These are phyloP conservation scores for Chloroceryle amazona DNA, from an alignment of 2,797 vertebrate genomes.

Conservation along the genomic window DNA sequence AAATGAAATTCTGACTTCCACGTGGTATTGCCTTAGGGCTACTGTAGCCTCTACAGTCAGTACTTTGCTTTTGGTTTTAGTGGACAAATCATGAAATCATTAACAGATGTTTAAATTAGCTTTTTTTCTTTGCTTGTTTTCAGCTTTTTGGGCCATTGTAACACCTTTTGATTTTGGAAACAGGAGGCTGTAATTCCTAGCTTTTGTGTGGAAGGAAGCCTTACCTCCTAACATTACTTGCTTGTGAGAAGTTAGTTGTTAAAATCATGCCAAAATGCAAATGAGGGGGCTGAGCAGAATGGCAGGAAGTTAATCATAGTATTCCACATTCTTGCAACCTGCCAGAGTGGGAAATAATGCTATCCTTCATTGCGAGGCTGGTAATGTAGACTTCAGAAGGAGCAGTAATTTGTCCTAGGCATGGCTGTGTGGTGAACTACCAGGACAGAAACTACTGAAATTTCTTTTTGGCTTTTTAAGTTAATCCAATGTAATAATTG, in stretches of 20 bases:
- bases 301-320: constrained; percentile 45
- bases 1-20: neutral
- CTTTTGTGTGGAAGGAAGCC: neutral
- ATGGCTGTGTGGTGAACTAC: neutral
- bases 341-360: constrained; percentile 6
- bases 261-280: constrained; percentile 66
- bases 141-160: neutral
- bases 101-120: neutral
- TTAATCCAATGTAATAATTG: neutral
- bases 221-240: constrained; percentile 22
- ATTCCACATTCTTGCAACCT: neutral
- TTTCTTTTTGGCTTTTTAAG: neutral
- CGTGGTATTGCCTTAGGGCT: neutral
- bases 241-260: constrained; percentile 53
- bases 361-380: neutral
- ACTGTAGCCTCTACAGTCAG: neutral
- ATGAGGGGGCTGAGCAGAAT: constrained; percentile 22
- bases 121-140: neutral
- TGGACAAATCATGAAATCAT: neutral
- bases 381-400: neutral
- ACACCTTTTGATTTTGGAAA: neutral
- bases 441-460: neutral
- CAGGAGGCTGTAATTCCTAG: neutral
- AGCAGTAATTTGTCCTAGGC: neutral
- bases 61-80: neutral